Evolutionary conservation across 2,888 invertebrate genomes (phyloP), one percentile per base, ranked within the genome.

Genomic region (Metacarcinus magister): DNA sequence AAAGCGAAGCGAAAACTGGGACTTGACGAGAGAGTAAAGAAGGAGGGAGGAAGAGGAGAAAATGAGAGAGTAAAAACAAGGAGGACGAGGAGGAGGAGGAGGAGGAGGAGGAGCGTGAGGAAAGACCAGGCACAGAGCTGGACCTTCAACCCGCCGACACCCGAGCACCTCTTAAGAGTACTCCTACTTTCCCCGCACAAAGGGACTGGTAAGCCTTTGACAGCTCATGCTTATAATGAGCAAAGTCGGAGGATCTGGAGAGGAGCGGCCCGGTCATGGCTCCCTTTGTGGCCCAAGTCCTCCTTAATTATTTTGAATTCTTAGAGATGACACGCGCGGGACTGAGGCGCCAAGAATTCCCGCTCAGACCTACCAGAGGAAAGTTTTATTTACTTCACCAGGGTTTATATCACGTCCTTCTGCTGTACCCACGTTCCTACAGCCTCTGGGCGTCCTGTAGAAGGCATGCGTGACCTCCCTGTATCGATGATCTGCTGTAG

Each of bases 171-270:
- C 89, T 93, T 82, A 94, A 96, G 96, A 54, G 92, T 94, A 39
- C 96, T 94, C 93, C 48, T 46, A 94, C 82, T 96, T 96, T 96
- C 92, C 96, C 96, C 89, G 75, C 94, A 96, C 96, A 96, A 96
- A 96, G 96, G 96, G 54, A 91, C 92, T 94, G 46, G 96, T 96
- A 82, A 94, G 96, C 96, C 96, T 96, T 95, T 96, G 96, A 96
- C 96, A 96, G 96, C 96, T 96, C 94, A 94, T 94, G 96, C 96
- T 96, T 96, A 96, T 96, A 96, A 96, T 96, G 96, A 96, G 96
- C 96, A 96, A 96, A 96, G 96, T 96, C 96, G 94, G 96, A 96
- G 94, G 92, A 82, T 96, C 92, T 94, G 94, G 92, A 94, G 94
- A 94, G 92, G 94, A 75, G 96, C 91, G 75, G 96, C 92, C 75